Conservation (phyloP, 2,888 invertebrate species). For the Buathra laborator region DNA sequence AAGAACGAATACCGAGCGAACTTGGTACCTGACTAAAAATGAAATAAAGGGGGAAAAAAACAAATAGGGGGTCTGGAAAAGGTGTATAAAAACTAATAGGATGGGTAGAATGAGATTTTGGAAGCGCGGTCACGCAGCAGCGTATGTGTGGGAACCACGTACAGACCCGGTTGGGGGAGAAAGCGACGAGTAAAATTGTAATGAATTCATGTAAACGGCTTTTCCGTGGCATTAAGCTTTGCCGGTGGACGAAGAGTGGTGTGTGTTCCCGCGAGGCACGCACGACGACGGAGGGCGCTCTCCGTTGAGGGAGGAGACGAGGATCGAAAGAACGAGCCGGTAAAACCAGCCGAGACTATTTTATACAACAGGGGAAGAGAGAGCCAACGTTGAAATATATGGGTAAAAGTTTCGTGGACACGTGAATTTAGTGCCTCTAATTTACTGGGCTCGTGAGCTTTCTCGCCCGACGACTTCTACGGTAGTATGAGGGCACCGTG, state of each 20-base stretch:
- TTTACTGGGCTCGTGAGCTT: conserved; percentile 69
- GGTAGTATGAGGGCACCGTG: background rate
- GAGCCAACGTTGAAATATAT: conserved; percentile 60
- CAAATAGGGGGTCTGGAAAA: conserved; percentile 3
- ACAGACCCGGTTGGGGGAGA: background rate
- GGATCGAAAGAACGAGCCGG: conserved; percentile 8
- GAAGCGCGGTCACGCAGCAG: background rate
- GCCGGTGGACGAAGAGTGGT: conserved; percentile 4
- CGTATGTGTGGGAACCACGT: background rate
- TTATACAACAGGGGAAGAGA: conserved; percentile 38
- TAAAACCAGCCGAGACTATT: conserved; percentile 41
- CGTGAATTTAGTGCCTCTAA: conserved; percentile 68
- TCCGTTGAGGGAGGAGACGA: conserved; percentile 15
- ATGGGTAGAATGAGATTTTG: conserved; percentile 30
- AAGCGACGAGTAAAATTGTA: conserved; percentile 45
- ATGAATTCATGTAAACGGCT: conserved; percentile 63
- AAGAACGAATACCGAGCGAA: conserved; percentile 4
- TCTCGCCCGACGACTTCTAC: conserved; percentile 11
- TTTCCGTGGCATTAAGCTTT: conserved; percentile 64
- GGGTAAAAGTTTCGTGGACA: conserved; percentile 61
- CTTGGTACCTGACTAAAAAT: background rate
- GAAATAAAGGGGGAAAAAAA: background rate
- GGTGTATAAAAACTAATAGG: background rate
- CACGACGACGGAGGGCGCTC: conserved; percentile 31
- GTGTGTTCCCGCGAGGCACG: conserved; percentile 8